Base-by-base conservation (phyloP, 1,140 invertebrate genomes). In the Pseudomyrmex flavicornis region DNA sequence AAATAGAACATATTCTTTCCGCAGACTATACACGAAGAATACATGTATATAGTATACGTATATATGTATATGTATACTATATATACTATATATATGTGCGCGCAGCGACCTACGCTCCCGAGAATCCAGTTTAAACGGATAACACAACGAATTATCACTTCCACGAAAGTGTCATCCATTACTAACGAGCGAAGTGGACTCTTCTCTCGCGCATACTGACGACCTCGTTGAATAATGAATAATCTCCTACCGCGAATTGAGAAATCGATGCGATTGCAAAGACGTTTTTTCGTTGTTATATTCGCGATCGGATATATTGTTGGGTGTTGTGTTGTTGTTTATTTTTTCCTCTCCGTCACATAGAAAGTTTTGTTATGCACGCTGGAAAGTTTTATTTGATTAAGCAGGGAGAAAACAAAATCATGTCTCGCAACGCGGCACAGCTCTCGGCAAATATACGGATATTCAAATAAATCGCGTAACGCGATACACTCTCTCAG, bases 61-160 rank as follows among this genome's bases (percentile, higher is more conserved):
- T 26, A 26, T 0, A 22, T 26, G 2, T 26, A 26, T 26, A 26
- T 26, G 2, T 26, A 26, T 26, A 3, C 1, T 26, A 26, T 3
- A 26, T 3, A 26, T 20, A 44, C n/a, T 2, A 35, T 35, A 35
- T 35, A 35, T 0, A 35, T 7, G 5, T 7, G 35, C 35, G 35
- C 15, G 7, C 52, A n/a, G 56, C 48, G 2, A 54, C 7, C 8
- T 46, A 58, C 20, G 15, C 17, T 61, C 26, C 35, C 35, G 35
- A 35, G n/a, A 17, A 20, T 56, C 15, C 15, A 35, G 56, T 46
- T 56, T 66, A 59, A 17, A 20, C 26, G 5, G 56, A 68, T 76
- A 76, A 70, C 7, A 66, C 20, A 15, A 52, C n/a, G 15, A n/a
- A 46, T 59, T 82, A 85, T 85, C 79, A 13, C 2, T 74, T 82